Percentiles rank a stretch among this genome's conserved stretches.
Conservation (phyloP, 1,140 invertebrate genomes). For the Drosophila pruinosa region DNA sequence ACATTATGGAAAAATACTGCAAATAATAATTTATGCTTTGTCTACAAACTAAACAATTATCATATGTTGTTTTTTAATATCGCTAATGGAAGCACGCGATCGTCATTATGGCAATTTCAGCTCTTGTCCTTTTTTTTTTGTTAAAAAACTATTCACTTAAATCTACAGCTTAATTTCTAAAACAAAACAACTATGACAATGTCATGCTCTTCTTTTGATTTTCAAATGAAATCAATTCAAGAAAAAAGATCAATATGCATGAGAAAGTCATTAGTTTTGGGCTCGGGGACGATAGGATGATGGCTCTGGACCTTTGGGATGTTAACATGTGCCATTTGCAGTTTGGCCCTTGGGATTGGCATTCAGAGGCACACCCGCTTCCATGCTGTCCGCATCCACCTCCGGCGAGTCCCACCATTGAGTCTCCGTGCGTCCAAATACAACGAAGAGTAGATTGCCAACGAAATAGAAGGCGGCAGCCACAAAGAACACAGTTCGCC, state of each 20-base stretch:
- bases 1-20: slow-evolving; percentile 63
- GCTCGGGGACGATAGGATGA: neutral
- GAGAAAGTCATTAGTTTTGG: slow-evolving; percentile 19
- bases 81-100: slow-evolving; percentile 80
- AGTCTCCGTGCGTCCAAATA: slow-evolving; percentile 86
- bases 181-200: slow-evolving; percentile 49
- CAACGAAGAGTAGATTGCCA: slow-evolving; percentile 87
- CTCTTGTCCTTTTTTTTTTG: slow-evolving; percentile 33
- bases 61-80: slow-evolving; percentile 59
- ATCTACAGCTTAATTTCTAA: slow-evolving; percentile 44
- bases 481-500: slow-evolving; percentile 90
- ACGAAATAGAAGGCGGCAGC: slow-evolving; percentile 88
- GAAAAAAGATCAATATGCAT: neutral
- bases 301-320: neutral
- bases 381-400: slow-evolving; percentile 46
- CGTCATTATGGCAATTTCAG: slow-evolving; percentile 64
- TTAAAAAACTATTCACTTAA: slow-evolving; percentile 43
- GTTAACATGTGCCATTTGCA: slow-evolving; percentile 2
- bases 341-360: slow-evolving; percentile 16
- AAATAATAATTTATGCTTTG: slow-evolving; percentile 74
- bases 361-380: slow-evolving; percentile 52
- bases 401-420: slow-evolving; percentile 86
- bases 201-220: neutral
- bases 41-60: slow-evolving; percentile 65
- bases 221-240: neutral